Evolutionary conservation across 2,113 vertebrate genomes (phyloP).

Genomic region (Pseudopipra pipra): DNA sequence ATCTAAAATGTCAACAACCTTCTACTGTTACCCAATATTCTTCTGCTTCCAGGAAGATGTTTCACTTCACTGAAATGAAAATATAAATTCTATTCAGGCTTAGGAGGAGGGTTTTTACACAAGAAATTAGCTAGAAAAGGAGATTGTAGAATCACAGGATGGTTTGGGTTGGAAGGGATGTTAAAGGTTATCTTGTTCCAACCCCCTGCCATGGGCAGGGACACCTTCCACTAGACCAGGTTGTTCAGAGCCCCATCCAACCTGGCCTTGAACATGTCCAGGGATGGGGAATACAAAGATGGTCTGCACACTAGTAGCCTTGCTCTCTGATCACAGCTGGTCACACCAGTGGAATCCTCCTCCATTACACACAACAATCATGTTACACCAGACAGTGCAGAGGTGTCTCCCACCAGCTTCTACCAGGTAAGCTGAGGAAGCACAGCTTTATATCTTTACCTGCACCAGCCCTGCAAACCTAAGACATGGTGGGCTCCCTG

Average conservation of each 20-base stretch:
- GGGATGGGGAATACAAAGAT: neutral
- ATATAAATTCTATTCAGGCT: neutral
- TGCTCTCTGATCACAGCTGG: neutral
- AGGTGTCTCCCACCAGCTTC: neutral
- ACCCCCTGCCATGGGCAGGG: neutral
- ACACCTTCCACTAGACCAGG: neutral
- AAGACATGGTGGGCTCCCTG: neutral
- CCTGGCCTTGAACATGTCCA: neutral
- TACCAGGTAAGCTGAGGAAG: neutral
- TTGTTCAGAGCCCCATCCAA: neutral
- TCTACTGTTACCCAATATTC: neutral
- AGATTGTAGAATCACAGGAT: neutral
- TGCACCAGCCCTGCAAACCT: neutral
- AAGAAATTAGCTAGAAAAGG: neutral
- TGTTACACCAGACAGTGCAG: accelerated
- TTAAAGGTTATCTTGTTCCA: neutral
- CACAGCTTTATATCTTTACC: neutral
- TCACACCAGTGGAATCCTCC: neutral
- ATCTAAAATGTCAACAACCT: neutral
- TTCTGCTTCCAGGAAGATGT: neutral
- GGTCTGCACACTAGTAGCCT: neutral
- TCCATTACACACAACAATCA: neutral
- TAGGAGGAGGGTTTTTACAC: neutral
- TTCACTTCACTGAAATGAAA: neutral
- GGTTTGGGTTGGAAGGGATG: neutral